These are phyloP conservation scores for Sula dactylatra DNA, from an alignment of 2,113 vertebrate genomes.

Conservation along the genomic window DNA sequence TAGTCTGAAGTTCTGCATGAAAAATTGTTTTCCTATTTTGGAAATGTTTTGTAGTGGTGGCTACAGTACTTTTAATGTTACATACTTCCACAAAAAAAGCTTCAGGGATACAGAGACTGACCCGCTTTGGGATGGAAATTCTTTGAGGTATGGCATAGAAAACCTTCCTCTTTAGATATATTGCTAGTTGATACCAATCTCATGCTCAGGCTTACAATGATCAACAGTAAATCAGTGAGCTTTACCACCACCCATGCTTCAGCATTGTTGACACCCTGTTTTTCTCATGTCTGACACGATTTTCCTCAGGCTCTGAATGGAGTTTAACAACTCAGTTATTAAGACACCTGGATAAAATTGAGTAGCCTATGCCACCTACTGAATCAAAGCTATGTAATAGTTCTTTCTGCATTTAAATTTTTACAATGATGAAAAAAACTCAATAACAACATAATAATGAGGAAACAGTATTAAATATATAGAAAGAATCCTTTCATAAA, in stretches of 20 bases:
- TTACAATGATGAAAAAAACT: neutral
- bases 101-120: neutral
- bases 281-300: neutral
- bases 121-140: neutral
- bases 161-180: neutral
- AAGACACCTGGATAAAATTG: neutral
- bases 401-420: neutral
- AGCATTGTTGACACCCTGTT: neutral
- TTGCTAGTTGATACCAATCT: neutral
- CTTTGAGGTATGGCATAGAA: neutral
- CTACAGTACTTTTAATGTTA: neutral
- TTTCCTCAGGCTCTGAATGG: neutral
- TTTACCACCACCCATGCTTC: rapidly evolving
- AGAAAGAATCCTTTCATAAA: neutral
- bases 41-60: neutral
- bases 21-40: neutral
- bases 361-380: neutral
- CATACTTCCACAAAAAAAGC: neutral
- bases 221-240: neutral
- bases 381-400: neutral
- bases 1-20: neutral
- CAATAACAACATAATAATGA: neutral
- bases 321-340: neutral
- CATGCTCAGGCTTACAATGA: neutral
- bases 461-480: neutral